Conservation (phyloP, 2,888 invertebrate species). For the Ophonus ardosiacus region DNA sequence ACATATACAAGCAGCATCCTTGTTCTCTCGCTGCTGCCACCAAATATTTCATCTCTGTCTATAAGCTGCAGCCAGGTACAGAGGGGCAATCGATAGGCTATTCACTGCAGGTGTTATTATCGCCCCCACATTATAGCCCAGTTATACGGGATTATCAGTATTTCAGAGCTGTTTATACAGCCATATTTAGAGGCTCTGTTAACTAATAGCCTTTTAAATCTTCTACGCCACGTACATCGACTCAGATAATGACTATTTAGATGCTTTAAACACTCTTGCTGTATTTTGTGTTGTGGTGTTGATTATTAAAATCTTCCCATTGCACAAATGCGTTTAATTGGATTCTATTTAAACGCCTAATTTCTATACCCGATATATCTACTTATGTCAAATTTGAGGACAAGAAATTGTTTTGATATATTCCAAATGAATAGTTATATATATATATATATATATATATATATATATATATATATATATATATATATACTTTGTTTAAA, state of each 20-base stretch:
- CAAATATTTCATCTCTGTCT: slow-evolving; percentile 19
- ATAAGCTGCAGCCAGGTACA: slow-evolving; percentile 33
- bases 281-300: slow-evolving; percentile 26
- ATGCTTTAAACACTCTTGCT: slow-evolving; percentile 9
- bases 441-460: too few species aligned
- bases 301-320: slow-evolving; percentile 43
- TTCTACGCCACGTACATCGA: slow-evolving; percentile 19
- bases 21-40: not conserved
- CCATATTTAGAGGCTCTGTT: slow-evolving; percentile 60
- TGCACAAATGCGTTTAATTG: slow-evolving; percentile 40
- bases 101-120: slow-evolving; percentile 70
- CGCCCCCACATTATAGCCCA: slow-evolving; percentile 62
- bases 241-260: slow-evolving; percentile 41
- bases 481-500: too few species aligned
- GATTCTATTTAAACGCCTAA: too few species aligned
- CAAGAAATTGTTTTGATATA: too few species aligned
- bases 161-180: slow-evolving; percentile 59
- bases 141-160: slow-evolving; percentile 61
- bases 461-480: too few species aligned
- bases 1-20: not conserved
- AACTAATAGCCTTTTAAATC: slow-evolving; percentile 60
- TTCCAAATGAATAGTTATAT: too few species aligned
- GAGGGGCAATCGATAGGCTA: slow-evolving; percentile 60
- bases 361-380: too few species aligned
- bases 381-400: too few species aligned